Percentiles rank a stretch among this genome's conserved stretches.
These are phyloP conservation scores for Danio rerio DNA, from an alignment of 2,113 vertebrate species.

Conservation along the genomic window GRCz12tu NC_133190.1:45789501-45790000, in stretches of 20 bases:
- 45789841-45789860: neutral
- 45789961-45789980: neutral
- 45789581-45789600: too few relatives aligned
- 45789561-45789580: too few relatives aligned
- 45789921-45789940: neutral
- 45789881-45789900: slow-evolving; percentile 8
- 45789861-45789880: slow-evolving; percentile 18
- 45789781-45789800: neutral
- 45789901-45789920: slow-evolving; percentile 9
- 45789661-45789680: neutral
- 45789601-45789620: too few relatives aligned
- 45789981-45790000: slow-evolving; percentile 1
- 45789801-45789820: neutral
- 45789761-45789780: neutral
- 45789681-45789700: neutral
- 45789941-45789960: slow-evolving; percentile 17
- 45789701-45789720: neutral
- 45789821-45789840: neutral
- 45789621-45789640: too few relatives aligned
- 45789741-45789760: neutral
- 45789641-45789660: too few relatives aligned
- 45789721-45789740: neutral
- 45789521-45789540: too few relatives aligned
- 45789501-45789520: too few relatives aligned
- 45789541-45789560: too few relatives aligned